Base-by-base conservation (phyloP, 2,113 vertebrate species). In the Melanerpes formicivorus region DNA sequence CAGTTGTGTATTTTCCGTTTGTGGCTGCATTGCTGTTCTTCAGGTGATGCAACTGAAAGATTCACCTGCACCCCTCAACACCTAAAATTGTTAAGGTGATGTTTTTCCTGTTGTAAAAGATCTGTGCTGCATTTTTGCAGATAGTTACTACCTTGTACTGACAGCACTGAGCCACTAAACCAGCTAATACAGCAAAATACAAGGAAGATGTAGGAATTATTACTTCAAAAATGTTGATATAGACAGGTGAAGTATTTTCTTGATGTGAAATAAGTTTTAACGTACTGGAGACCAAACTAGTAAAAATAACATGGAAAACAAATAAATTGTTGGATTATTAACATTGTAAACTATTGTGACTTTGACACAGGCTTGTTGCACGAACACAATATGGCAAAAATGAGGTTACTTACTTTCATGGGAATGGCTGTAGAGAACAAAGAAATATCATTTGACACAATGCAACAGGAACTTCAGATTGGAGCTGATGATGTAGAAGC, bases 401-500 rank as follows among this genome's bases (percentile, higher is more conserved):
- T 99, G 99, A 98, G 99, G 93, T 98, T 99, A 67, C 98, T 99
- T 76, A 99, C 99, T 27, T 99, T 99, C 95, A 99, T 99, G 99
- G 99, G 99, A 92, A 99, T 99, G 99, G 99, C 99, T 23, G 99
- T 98, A 70, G 99, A 99, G 96, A 99, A 98, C 95, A 99, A 99
- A 96, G 99, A 99, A 96, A 98, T 99, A 93, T 98, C 98, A 17
- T 99, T 99, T 92, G 99, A 99, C 85, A 99, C 98, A 52, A 99
- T 99, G 98, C 98, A 99, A 76, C 99, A 99, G 96, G 99, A 99
- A 92, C 98, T 99, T 91, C 99, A 99, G 97, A 98, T 99, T 8
- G 98, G 98, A 80, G 98, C 98, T 11, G 99, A 99, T 37, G 99
- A 99, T 26, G 99, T 99, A 18, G 99, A 99, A 97, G 98, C 99